Conservation (phyloP, 2,888 invertebrate species). For the Agrochola macilenta region DNA sequence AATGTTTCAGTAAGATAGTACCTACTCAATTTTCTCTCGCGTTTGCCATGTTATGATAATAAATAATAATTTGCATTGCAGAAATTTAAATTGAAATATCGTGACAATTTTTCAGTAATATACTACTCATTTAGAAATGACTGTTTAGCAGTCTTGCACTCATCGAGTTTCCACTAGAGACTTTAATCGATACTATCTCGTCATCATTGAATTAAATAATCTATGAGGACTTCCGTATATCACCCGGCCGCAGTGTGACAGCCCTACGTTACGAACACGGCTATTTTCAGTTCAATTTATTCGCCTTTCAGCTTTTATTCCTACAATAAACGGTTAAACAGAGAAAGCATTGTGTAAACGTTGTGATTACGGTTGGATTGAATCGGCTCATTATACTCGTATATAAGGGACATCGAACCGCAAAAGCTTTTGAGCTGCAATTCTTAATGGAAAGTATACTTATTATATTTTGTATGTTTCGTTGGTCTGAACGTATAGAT, state of each 20-base stretch:
- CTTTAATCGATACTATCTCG: not conserved
- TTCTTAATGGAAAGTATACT: not conserved
- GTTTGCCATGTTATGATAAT: not conserved
- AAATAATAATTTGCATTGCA: not conserved
- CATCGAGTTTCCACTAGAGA: no score
- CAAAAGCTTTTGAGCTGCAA: no score
- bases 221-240: not conserved
- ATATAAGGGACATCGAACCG: not conserved
- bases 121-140: not conserved
- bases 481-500: not conserved
- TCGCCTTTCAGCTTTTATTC: conserved; percentile 31
- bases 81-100: not conserved
- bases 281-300: conserved; percentile 24
- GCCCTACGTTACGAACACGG: conserved; percentile 1
- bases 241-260: not conserved
- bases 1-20: no score
- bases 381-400: conserved; percentile 2
- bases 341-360: conserved; percentile 6
- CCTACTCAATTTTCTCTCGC: no score
- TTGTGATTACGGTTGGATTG: conserved; percentile 9
- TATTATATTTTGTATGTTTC: not conserved
- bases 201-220: not conserved
- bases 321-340: conserved; percentile 17
- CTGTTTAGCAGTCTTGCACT: not conserved
- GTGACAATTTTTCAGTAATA: not conserved